These are phyloP conservation scores for Garrulus glandarius DNA, from an alignment of 2,797 vertebrate species.

Conservation along the genomic window DNA sequence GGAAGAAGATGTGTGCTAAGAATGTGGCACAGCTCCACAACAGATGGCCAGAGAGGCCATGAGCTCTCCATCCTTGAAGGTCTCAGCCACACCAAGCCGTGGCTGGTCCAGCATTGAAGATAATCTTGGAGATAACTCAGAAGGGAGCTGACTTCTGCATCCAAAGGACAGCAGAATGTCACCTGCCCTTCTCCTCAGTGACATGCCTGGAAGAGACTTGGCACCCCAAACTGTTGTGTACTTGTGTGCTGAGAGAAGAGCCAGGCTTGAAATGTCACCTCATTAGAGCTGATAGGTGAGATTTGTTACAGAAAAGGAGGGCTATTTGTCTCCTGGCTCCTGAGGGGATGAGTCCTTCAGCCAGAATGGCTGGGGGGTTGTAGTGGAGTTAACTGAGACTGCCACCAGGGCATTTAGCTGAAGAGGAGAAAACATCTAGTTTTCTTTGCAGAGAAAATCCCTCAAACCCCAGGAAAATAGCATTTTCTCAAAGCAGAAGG, in stretches of 20 bases:
- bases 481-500: background rate
- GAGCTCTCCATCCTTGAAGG: background rate
- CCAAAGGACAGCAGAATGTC: background rate
- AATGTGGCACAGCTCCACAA: background rate
- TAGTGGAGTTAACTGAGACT: conserved; percentile 10
- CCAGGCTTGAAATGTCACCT: conserved; percentile 18
- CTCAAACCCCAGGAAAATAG: background rate
- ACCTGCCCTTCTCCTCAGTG: background rate
- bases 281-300: conserved; percentile 27
- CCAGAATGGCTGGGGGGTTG: background rate
- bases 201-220: background rate
- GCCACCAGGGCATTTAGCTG: background rate
- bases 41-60: background rate
- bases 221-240: background rate
- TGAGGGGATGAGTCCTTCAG: background rate
- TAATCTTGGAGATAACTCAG: background rate
- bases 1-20: background rate
- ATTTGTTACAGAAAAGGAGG: background rate
- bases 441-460: background rate
- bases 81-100: background rate
- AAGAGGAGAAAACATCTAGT: background rate
- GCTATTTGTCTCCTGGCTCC: background rate
- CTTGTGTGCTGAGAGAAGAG: background rate
- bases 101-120: background rate
- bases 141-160: background rate